Evolutionary conservation across 2,888 invertebrate genomes (phyloP), one percentile per base, ranked within the genome.

Genomic region (Artemia sinica): DNA sequence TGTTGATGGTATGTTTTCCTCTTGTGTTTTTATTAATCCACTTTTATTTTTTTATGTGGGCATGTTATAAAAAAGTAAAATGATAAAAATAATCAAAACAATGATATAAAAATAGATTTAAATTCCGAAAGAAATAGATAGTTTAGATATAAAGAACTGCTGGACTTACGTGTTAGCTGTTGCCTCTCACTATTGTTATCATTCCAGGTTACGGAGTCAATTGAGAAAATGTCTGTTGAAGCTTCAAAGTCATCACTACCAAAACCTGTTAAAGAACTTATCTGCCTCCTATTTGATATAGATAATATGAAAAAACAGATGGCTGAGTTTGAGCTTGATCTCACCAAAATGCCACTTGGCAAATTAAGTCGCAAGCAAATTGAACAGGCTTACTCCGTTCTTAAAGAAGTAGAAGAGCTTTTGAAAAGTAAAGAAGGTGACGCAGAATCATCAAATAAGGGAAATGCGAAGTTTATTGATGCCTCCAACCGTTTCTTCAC

Each of bases 281-380:
- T 98, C 28, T 82, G 84, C 71, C 81, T 88, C 73, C 88, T 98
- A 70, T 98, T 98, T 78, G 91, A 98, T 77, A 84, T 95, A 0
- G 84, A 89, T 71, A 81, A 82, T 9, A 97, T 98, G 96, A 93
- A 93, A 77, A 85, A 85, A 76, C 87, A 91, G 0, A 85, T 98
- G 84, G 77, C 89, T 76, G 94, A 96, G 76, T 96, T 94, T 79
- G 94, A 98, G 81, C 81, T 98, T 73, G 97, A 98, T 78, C 84
- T 90, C 74, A 92, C 94, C 72, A 96, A 97, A 80, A 96, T 98
- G 97, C 98, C 98, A 0, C 80, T 98, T 10, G 98, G 97, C 41
- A 97, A 97, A 79, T 78, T 98, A 12, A 94, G 94, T 2, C 86
- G 89, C 76, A 86, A 87, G 69, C 93, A 95, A 80, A 86, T 98